Base-by-base conservation (phyloP, 2,888 invertebrate species). In the Noctuana brunneofusca region DNA sequence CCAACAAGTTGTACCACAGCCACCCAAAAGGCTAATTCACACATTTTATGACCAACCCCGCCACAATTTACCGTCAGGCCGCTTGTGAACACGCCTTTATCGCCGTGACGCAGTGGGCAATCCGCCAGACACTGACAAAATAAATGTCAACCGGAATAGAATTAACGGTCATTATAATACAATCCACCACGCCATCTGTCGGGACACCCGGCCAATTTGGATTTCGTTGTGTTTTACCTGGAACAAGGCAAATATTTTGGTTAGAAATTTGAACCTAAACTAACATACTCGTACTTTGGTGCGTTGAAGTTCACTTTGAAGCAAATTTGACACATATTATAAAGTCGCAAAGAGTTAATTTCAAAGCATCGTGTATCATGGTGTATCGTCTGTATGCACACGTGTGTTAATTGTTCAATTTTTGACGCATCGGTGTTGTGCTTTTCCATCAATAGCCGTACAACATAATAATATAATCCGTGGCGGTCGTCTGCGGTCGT, bases 131-230 rank as follows among this genome's bases (percentile, higher is more conserved):
- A 71, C 76, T 71, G 80, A 75, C 81, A 75, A 76, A 78, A 84
- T 79, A 78, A 81, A 85, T 78, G 78, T 67, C 72, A 71, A 72
- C 71, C 70, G 66, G 72, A 80, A 83, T 79, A 83, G 76, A 80
- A 80, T 79, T 78, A 78, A 75, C 73, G 74, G 67, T 66, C 69
- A 71, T 73, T 72, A 66, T 60, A 60, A 64, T 54, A 66, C 62
- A 65, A 66, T 69, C 64, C 65, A 64, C 64, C 64, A 58, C 65
- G 55, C 50, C 67, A 59, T 64, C 62, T 58, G 52, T 52, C 18
- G 62, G 54, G 41, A 2, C 57, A 46, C 38, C 22, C 20, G 27
- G 49, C 3, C 18, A 35, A 38, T 54, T 48, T 32, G 43, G 27
- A 30, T 3, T n/a, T n/a, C 3, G n/a, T 35, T 43, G 18, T 32